Evolutionary conservation across 2,797 vertebrate genomes (phyloP).

Genomic region (Anisognathus igniventris): DNA sequence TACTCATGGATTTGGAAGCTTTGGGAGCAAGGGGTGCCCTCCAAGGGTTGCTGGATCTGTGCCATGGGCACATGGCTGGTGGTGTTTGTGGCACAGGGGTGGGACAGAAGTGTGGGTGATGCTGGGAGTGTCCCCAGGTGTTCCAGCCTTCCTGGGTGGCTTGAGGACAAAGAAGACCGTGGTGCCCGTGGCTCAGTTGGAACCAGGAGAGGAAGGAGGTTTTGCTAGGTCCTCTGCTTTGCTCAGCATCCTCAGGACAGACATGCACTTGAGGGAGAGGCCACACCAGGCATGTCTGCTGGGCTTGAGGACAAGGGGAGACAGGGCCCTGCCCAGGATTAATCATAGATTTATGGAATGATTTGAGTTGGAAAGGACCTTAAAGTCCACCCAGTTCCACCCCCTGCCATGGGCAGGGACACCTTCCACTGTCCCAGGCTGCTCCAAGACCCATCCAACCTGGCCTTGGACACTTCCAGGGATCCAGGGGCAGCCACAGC

Average conservation of each 20-base stretch:
- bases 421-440: accelerated
- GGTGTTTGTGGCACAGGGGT: background rate
- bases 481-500: background rate
- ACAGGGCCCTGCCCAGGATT: background rate
- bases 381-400: background rate
- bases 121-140: background rate
- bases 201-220: background rate
- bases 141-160: background rate
- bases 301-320: background rate
- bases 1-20: background rate
- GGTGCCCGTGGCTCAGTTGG: accelerated
- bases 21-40: background rate
- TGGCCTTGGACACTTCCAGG: background rate
- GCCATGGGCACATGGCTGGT: accelerated
- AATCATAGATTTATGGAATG: background rate
- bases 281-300: background rate
- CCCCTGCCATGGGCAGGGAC: background rate
- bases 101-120: accelerated
- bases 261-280: accelerated
- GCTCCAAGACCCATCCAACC: accelerated
- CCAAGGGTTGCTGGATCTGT: accelerated
- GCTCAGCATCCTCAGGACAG: background rate
- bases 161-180: background rate
- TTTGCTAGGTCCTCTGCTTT: background rate
- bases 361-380: background rate